These are phyloP conservation scores for Scomberomorus guttatus DNA, from an alignment of 2,797 vertebrate genomes.

Conservation along the genomic window DNA sequence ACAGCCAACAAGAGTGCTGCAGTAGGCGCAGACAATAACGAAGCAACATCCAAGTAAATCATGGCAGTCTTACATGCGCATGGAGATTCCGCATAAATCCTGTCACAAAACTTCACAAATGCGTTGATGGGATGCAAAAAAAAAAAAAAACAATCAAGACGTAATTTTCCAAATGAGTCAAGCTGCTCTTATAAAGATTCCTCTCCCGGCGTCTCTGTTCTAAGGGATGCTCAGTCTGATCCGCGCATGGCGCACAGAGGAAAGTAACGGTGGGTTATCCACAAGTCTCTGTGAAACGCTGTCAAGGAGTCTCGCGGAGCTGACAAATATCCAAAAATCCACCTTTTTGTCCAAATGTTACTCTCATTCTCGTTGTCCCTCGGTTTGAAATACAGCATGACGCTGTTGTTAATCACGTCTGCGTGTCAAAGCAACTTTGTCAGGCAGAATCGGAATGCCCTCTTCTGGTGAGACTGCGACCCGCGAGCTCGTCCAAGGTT, in stretches of 20 bases:
- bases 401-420: constrained; percentile 78
- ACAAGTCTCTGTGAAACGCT: constrained; percentile 57
- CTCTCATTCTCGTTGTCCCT: constrained; percentile 47
- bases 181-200: constrained; percentile 39
- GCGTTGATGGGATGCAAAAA: constrained; percentile 50
- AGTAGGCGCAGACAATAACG: constrained; percentile 64
- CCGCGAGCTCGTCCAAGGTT: constrained; percentile 55
- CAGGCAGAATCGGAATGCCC: constrained; percentile 86
- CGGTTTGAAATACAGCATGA: constrained; percentile 64
- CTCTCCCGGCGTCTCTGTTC: constrained; percentile 44
- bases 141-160: not conserved
- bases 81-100: constrained; percentile 59
- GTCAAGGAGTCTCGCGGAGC: constrained; percentile 25
- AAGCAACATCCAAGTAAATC: constrained; percentile 78
- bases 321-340: constrained; percentile 60
- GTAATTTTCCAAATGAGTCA: constrained; percentile 61
- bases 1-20: constrained; percentile 72
- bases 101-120: constrained; percentile 48
- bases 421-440: constrained; percentile 83
- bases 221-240: constrained; percentile 64
- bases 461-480: constrained; percentile 86
- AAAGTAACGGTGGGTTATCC: constrained; percentile 63
- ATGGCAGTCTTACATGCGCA: constrained; percentile 63
- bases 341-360: constrained; percentile 47
- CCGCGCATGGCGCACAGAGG: constrained; percentile 68